Conservation (phyloP, 2,113 vertebrate species). For the Talpa occidentalis region DNA sequence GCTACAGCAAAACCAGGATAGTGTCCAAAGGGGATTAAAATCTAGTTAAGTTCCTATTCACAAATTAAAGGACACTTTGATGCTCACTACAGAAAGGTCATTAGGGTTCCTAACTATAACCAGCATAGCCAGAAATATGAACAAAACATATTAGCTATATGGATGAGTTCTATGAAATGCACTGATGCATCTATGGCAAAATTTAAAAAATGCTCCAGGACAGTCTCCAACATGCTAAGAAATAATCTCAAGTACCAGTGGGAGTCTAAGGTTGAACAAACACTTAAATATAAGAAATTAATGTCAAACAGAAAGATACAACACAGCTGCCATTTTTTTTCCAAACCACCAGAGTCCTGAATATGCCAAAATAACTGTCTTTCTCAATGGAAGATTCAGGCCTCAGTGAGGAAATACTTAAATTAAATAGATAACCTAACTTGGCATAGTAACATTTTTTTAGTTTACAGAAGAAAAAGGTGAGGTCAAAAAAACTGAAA, state of each 20-base stretch:
- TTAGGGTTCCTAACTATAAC: background rate
- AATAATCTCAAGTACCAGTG: background rate
- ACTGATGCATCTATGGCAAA: too few relatives aligned
- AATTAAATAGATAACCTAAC: background rate
- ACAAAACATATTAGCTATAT: background rate
- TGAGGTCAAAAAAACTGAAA: background rate
- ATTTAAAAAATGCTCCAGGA: background rate
- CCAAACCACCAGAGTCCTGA: background rate
- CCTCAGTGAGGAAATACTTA: background rate
- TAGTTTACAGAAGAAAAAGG: background rate
- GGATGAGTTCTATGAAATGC: too few relatives aligned
- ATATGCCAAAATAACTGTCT: background rate
- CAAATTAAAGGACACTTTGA: background rate
- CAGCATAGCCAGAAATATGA: background rate
- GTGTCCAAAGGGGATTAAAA: background rate
- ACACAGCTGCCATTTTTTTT: rapidly evolving
- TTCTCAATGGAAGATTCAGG: background rate
- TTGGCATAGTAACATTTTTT: background rate
- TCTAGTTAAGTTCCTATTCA: background rate
- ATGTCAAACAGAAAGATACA: background rate
- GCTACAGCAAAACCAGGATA: background rate
- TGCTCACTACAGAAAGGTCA: background rate
- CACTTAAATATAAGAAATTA: background rate
- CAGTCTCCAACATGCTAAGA: background rate
- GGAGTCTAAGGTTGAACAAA: background rate